Base-by-base conservation (phyloP, 2,888 invertebrate genomes). In the Hydropsyche betteni region DNA sequence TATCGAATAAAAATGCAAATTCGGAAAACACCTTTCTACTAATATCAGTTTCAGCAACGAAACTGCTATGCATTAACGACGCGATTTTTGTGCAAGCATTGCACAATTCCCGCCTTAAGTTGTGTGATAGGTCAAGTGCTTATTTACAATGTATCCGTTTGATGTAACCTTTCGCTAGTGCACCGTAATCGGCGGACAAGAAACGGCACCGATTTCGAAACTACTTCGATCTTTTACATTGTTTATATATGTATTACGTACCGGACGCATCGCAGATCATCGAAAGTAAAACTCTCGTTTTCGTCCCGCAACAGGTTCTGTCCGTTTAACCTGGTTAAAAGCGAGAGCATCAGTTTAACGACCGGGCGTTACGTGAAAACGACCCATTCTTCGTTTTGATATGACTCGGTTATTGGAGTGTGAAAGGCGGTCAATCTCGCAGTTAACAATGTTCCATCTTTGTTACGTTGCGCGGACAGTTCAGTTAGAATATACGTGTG, bases 61-160 rank as follows among this genome's bases (percentile, higher is more conserved):
- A 44, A 44, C 6, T 1, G 10, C 6, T 44, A 44, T 44, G 6
- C 44, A 8, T 8, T 6, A 44, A 44, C 44, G 44, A 44, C 44
- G 44, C 44, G 10, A 44, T 44, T 44, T 44, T 44, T 44, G 10
- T 44, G 44, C 44, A 44, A 8, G 44, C 44, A 16, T 58, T 58
- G 58, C 58, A 14, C 24, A 58, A 58, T 58, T 24, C 24, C 16
- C 16, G 14, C 36, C n/a, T 36, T 8, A 64, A 64, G 34, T 64
- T 36, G 64, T 64, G 64, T 64, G 64, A 64, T 64, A 64, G 64
- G 64, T 64, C 64, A 64, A 64, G 64, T 64, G 64, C 34, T 64
- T 36, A 64, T 36, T 64, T 64, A 34, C 34, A 36, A 10, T 36
- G 64, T 8, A 44, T 44, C 44, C 44, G 44, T 44, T 44, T n/a